A percentile compares a stretch with the other conserved stretches of the same genome.
Evolutionary conservation across 1,140 invertebrate genomes (phyloP).

Genomic region (Rhagoletis zephyria): DNA sequence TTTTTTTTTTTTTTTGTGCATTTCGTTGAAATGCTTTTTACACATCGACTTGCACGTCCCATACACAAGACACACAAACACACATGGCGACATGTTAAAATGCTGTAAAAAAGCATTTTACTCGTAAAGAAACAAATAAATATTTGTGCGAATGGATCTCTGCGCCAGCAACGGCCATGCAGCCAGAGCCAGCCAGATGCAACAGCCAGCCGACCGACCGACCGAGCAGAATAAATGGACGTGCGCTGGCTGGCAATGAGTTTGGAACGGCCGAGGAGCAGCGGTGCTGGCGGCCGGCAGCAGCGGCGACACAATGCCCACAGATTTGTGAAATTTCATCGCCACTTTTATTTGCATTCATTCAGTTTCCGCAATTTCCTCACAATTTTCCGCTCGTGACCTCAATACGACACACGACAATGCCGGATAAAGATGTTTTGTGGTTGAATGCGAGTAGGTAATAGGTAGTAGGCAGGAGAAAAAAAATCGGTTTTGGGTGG

Average conservation of each 20-base stretch:
- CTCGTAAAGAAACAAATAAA: slow-evolving; percentile 36
- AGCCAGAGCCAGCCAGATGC: background rate
- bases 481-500: background rate
- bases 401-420: slow-evolving; percentile 36
- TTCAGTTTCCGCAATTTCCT: slow-evolving; percentile 52
- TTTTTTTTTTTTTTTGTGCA: no score
- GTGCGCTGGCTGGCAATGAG: background rate
- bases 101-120: background rate
- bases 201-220: background rate
- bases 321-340: slow-evolving; percentile 51
- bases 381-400: slow-evolving; percentile 52
- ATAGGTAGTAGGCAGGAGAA: background rate
- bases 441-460: background rate
- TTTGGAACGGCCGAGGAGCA: background rate
- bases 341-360: slow-evolving; percentile 51
- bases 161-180: background rate
- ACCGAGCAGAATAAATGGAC: background rate
- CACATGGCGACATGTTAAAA: background rate
- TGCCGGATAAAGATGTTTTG: slow-evolving; percentile 18
- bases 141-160: slow-evolving; percentile 3
- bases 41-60: background rate
- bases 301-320: slow-evolving; percentile 36
- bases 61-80: background rate
- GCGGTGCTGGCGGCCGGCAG: background rate
- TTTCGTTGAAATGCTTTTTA: slow-evolving; percentile 47